phyloP scores from a whole-genome alignment of 2,888 invertebrate genomes.

The Hemistola chrysoprasaria region DNA sequence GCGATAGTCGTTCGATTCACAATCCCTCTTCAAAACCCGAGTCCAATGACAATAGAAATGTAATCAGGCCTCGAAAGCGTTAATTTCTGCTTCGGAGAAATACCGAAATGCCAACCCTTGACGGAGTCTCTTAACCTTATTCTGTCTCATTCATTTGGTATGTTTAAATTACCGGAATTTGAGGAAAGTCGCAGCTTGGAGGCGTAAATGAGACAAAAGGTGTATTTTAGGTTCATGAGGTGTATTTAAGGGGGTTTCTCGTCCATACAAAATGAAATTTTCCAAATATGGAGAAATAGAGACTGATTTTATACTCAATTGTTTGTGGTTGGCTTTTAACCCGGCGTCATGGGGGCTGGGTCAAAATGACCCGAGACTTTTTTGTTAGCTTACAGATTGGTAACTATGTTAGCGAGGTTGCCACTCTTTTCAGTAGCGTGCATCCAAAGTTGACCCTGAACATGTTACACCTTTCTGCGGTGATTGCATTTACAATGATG shows the following conservation, averaged over 20 bases:
- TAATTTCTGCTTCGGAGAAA: slow-evolving; percentile 13
- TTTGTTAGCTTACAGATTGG: too few species aligned
- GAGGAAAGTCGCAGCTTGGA: slow-evolving; percentile 1
- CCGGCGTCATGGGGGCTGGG: too few species aligned
- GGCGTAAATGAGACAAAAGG: slow-evolving; percentile 11
- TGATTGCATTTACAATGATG: too few species aligned
- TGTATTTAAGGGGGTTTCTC: slow-evolving; percentile 1
- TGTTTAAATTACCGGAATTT: slow-evolving; percentile 10
- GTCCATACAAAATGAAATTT: too few species aligned
- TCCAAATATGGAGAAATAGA: too few species aligned
- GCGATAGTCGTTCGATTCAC: too few species aligned
- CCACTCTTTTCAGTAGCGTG: too few species aligned
- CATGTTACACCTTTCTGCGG: too few species aligned
- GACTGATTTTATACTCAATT: too few species aligned
- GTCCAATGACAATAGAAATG: slow-evolving; percentile 11
- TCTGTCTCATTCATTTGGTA: slow-evolving; percentile 16
- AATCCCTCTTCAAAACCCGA: not conserved
- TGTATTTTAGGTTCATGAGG: slow-evolving; percentile 7
- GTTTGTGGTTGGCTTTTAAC: too few species aligned
- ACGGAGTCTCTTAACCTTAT: slow-evolving; percentile 7
- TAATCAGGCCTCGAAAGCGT: slow-evolving; percentile 13
- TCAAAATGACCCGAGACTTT: too few species aligned
- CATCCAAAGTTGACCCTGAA: not conserved
- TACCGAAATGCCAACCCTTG: slow-evolving; percentile 13
- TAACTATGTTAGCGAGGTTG: too few species aligned